Percentiles rank a stretch among this genome's conserved stretches.
phyloP scores from a whole-genome alignment of 2,113 vertebrate genomes.

The Lagopus leucura region DNA sequence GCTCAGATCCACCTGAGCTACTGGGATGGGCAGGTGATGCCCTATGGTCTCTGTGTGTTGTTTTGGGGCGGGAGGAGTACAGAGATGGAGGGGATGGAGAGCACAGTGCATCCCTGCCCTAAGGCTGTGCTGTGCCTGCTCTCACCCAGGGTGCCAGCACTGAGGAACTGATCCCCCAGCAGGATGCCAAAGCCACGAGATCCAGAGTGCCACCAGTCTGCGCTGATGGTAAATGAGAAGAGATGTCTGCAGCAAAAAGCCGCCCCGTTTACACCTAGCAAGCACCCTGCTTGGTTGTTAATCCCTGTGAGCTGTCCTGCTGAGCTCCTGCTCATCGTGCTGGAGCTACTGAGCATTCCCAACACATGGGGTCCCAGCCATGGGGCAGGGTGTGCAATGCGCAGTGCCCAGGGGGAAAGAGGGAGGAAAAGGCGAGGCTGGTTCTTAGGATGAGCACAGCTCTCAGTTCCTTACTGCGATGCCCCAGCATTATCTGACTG shows the following conservation, averaged over 20 bases:
- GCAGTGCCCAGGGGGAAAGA: no score
- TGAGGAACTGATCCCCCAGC: neutral
- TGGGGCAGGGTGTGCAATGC: neutral
- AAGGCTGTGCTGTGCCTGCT: neutral
- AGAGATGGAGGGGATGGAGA: neutral
- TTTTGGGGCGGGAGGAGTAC: neutral
- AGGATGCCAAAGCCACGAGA: neutral
- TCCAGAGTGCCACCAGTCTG: neutral
- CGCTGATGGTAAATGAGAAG: neutral
- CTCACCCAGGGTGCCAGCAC: neutral
- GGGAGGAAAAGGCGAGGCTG: no score
- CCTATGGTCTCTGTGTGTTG: rapidly evolving
- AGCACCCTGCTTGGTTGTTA: neutral
- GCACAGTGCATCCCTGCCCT: no score
- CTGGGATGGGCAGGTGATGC: neutral
- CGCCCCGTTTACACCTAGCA: neutral
- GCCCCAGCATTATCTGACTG: neutral
- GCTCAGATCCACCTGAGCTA: neutral
- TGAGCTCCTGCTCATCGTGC: rapidly evolving
- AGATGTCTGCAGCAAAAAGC: neutral
- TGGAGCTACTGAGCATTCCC: neutral
- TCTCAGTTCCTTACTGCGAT: rapidly evolving
- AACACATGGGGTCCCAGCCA: neutral
- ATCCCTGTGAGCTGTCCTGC: neutral
- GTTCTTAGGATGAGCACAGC: neutral